phyloP scores from a whole-genome alignment of 2,888 invertebrate species.

The Aricia artaxerxes region DNA sequence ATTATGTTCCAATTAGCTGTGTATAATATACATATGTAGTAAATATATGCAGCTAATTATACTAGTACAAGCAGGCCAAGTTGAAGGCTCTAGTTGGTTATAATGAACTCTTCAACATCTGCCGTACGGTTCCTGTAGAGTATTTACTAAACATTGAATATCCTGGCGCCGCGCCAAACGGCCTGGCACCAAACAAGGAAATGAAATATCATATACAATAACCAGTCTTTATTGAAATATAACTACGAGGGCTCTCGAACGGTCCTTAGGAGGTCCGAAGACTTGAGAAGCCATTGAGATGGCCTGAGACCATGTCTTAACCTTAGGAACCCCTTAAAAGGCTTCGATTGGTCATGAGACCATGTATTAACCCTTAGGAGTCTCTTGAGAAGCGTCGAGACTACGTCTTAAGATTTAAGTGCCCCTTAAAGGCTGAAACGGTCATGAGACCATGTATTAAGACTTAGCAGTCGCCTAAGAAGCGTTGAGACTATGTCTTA shows the following conservation, averaged over 20 bases:
- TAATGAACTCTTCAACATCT: slow-evolving; percentile 1
- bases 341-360: no score
- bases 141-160: neutral
- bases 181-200: neutral
- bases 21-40: neutral
- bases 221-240: slow-evolving; percentile 44
- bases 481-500: neutral
- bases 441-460: no score
- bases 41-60: neutral
- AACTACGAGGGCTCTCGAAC: slow-evolving; percentile 41
- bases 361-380: no score
- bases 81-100: neutral
- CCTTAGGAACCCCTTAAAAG: neutral
- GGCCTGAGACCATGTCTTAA: slow-evolving; percentile 4
- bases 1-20: neutral
- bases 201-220: slow-evolving; percentile 24
- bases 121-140: neutral
- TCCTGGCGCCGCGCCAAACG: neutral
- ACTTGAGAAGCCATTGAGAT: neutral
- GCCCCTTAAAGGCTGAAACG: neutral
- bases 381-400: no score
- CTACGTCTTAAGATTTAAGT: neutral
- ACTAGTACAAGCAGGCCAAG: neutral
- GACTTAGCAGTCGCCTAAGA: neutral
- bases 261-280: neutral